Conservation (phyloP, 2,888 invertebrate species). For the Trissolcus brochymenae region DNA sequence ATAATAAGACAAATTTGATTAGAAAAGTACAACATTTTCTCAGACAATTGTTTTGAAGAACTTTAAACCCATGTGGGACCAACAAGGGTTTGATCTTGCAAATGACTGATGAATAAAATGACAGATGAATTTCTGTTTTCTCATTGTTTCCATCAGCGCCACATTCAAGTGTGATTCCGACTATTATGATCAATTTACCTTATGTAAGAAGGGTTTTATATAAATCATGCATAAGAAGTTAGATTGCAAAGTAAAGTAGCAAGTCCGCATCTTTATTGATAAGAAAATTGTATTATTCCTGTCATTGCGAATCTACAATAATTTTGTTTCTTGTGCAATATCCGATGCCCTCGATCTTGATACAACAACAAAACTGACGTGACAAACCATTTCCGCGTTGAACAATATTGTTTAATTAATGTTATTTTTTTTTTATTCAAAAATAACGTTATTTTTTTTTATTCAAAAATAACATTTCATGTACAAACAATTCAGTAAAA, state of each 20-base stretch:
- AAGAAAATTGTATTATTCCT: slow-evolving; percentile 16
- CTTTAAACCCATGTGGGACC: too few species aligned
- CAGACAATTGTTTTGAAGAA: too few species aligned
- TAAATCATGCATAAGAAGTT: slow-evolving; percentile 22
- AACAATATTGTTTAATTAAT: too few species aligned
- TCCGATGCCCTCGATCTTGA: slow-evolving; percentile 1
- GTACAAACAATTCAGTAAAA: too few species aligned
- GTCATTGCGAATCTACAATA: slow-evolving; percentile 8
- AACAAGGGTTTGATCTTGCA: neutral
- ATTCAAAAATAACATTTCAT: too few species aligned
- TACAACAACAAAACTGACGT: too few species aligned
- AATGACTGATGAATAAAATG: neutral
- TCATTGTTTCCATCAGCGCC: slow-evolving; percentile 36
- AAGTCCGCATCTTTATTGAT: slow-evolving; percentile 24
- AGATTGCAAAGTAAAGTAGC: slow-evolving; percentile 15
- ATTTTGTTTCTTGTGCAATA: slow-evolving; percentile 6
- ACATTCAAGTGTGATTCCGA: slow-evolving; percentile 11
- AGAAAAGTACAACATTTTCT: too few species aligned
- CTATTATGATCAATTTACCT: slow-evolving; percentile 29
- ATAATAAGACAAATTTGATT: too few species aligned
- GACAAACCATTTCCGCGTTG: too few species aligned
- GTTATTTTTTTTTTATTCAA: too few species aligned
- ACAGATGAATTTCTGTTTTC: slow-evolving; percentile 36
- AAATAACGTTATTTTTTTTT: too few species aligned
- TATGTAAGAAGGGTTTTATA: slow-evolving; percentile 31